Evolutionary conservation across 1,140 invertebrate species (phyloP).

Genomic region (Pogonus chalceus): DNA sequence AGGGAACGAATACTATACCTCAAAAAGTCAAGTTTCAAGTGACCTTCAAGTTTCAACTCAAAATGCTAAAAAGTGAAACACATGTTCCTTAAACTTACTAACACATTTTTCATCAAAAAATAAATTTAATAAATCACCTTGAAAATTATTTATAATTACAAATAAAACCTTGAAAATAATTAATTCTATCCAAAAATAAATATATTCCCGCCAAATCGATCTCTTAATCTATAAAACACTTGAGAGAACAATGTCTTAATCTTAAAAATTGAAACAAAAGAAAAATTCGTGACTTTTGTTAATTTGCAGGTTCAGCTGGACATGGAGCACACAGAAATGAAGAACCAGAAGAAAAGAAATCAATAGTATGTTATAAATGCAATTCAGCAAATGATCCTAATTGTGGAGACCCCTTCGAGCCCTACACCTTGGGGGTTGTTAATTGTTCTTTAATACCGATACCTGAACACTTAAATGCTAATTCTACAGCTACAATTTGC

Average conservation of each 20-base stretch:
- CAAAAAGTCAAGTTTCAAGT: background rate
- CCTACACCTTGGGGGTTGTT: slow-evolving; percentile 66
- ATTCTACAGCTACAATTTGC: slow-evolving; percentile 57
- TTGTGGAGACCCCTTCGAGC: slow-evolving; percentile 75
- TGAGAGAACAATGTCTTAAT: too few relatives aligned
- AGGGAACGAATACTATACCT: background rate
- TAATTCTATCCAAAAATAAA: too few relatives aligned
- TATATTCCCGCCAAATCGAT: too few relatives aligned
- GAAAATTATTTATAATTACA: too few relatives aligned
- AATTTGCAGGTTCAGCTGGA: background rate
- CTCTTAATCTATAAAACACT: too few relatives aligned
- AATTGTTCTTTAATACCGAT: slow-evolving; percentile 69
- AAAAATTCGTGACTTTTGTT: too few relatives aligned
- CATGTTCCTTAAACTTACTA: too few relatives aligned
- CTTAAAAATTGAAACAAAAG: too few relatives aligned
- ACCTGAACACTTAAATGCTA: slow-evolving; percentile 53
- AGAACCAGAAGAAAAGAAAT: slow-evolving; percentile 13
- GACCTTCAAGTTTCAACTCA: background rate
- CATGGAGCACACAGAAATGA: background rate
- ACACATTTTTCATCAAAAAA: too few relatives aligned
- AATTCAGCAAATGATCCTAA: slow-evolving; percentile 76
- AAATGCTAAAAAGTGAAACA: background rate
- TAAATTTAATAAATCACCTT: too few relatives aligned
- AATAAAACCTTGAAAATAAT: too few relatives aligned
- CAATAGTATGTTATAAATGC: slow-evolving; percentile 66